A percentile compares a stretch with the other conserved stretches of the same genome.
These are phyloP conservation scores for Podarcis cretensis DNA, from an alignment of 2,113 vertebrate species.

Conservation along the genomic window DNA sequence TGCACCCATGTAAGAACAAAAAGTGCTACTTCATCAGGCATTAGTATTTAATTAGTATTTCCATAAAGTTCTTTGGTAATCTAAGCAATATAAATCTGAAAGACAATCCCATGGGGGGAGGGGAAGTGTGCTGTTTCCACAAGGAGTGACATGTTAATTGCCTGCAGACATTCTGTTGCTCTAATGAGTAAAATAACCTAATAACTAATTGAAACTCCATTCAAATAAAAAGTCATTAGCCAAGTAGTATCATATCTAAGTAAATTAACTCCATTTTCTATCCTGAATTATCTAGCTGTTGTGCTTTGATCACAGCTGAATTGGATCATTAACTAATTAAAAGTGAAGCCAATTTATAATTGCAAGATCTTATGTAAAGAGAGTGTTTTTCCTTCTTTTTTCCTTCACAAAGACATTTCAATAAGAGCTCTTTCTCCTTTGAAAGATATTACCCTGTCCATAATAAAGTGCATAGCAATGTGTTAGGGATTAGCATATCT, in stretches of 20 bases:
- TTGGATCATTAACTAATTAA: slow-evolving; percentile 70
- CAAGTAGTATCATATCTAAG: slow-evolving; percentile 65
- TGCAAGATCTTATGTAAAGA: slow-evolving; percentile 33
- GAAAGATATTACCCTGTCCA: background rate
- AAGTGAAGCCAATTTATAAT: slow-evolving; percentile 67
- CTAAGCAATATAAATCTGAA: slow-evolving; percentile 35
- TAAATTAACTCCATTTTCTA: slow-evolving; percentile 67
- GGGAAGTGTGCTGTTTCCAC: slow-evolving; percentile 27
- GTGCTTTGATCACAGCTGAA: slow-evolving; percentile 73
- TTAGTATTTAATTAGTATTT: slow-evolving; percentile 46
- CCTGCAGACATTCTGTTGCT: slow-evolving; percentile 57
- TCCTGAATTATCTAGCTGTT: slow-evolving; percentile 65
- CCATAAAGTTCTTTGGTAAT: slow-evolving; percentile 4
- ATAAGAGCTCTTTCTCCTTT: background rate
- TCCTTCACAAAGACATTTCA: slow-evolving; percentile 26
- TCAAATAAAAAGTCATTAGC: slow-evolving; percentile 68
- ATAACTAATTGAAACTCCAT: slow-evolving; percentile 65
- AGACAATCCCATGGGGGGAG: slow-evolving; percentile 8
- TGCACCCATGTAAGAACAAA: slow-evolving; percentile 36
- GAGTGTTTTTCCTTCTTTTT: background rate
- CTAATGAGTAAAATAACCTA: slow-evolving; percentile 69
- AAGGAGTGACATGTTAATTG: slow-evolving; percentile 58
- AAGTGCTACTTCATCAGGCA: slow-evolving; percentile 13
- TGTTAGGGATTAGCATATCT: background rate
- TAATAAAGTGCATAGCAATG: background rate